Evolutionary conservation across 2,113 vertebrate genomes (phyloP), one percentile per base, ranked within the genome.

Genomic region (Nyctibius bracteatus): DNA sequence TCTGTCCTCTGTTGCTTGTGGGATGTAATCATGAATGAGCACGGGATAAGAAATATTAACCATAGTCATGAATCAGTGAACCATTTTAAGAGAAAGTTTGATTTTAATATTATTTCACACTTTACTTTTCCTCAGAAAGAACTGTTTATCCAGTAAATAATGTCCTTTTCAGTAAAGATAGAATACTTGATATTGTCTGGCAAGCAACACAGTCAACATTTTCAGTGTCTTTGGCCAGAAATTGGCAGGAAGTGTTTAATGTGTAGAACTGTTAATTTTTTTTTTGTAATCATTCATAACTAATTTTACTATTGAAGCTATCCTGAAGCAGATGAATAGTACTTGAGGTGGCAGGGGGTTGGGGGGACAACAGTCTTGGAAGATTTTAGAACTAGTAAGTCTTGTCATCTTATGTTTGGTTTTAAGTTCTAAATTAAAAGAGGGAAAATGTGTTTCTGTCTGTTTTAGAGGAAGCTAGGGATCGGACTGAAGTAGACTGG

Each of bases 261-360:
- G 7, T 66, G 15, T 74, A 54, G 21, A 67, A 54, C 8, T 72
- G 31, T 43, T 70, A 33, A 16, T 52, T 2, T 1, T 6, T 46
- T 22, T 31, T 47, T 28, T 41, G 6, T 6, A 51, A 25, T 61
- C 0, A 27, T 66, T 68, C 4, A 1, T 81, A 43, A 65, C 9
- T 51, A 21, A 20, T 73, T 28, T 59, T 73, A 57, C 23, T 70
- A 22, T 47, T 84, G 41, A 68, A 68, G 17, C 19, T 41, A 11
- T 63, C 43, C 16, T 83, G 43, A 51, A 68, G 8, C 15, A 43
- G 23, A 33, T 58, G 14, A 80, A 47, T 30, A 25, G 11, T 25
- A 52, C n/a, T 12, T 22, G 24, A 10, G 4, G 7, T 4, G 9
- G 3, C 3, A 27, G 2, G 6, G 4, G 22, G 10, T 72, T 3